phyloP scores from a whole-genome alignment of 2,797 vertebrate genomes.

The Urophycis tenuis region DNA sequence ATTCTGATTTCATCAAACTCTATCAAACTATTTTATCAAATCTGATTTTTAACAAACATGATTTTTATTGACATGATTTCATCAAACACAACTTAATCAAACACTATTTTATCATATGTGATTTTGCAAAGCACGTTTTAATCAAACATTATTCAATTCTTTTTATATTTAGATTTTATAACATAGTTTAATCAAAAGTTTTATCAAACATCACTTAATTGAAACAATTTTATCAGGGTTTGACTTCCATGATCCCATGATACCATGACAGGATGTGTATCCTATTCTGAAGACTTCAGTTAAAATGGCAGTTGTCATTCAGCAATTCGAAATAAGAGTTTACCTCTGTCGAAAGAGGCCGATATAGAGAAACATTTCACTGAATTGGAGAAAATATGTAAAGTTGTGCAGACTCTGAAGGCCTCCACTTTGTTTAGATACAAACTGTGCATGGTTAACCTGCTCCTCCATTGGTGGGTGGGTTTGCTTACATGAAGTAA shows the following conservation, averaged over 20 bases:
- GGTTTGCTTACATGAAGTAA: slow-evolving; percentile 9
- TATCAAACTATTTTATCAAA: neutral
- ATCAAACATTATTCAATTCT: too few species aligned
- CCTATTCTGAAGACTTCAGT: neutral
- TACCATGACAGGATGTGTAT: neutral
- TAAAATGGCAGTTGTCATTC: neutral
- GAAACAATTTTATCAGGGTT: neutral
- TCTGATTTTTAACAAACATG: neutral
- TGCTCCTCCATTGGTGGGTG: neutral
- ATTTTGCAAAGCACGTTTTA: too few species aligned
- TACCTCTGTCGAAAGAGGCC: neutral
- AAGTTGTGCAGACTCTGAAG: neutral
- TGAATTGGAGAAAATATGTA: neutral
- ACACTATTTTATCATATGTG: too few species aligned
- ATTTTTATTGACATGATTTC: neutral
- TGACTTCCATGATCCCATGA: neutral
- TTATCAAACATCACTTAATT: neutral
- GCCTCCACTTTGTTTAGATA: neutral
- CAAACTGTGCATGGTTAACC: neutral
- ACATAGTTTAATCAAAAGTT: too few species aligned
- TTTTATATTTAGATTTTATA: too few species aligned
- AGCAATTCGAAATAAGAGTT: neutral
- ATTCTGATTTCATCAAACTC: neutral
- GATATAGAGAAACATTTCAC: neutral
- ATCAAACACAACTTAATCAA: neutral